Evolutionary conservation across 2,797 vertebrate genomes (phyloP).

Genomic region (Hemitrygon akajei): DNA sequence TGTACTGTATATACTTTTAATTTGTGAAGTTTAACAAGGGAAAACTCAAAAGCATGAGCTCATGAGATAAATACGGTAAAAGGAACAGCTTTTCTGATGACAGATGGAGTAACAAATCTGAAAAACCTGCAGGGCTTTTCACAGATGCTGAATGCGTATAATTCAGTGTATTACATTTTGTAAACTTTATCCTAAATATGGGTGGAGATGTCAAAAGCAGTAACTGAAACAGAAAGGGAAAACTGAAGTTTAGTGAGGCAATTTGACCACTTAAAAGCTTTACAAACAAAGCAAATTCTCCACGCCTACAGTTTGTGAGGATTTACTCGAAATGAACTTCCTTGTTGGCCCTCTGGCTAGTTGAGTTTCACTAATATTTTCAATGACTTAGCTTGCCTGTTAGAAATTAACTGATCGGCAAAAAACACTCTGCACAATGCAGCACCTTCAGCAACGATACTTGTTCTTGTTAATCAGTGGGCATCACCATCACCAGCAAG

Average conservation of each 20-base stretch:
- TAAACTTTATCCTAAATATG: conserved; percentile 45
- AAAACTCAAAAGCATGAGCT: neutral
- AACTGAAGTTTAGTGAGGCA: neutral
- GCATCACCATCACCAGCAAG: too few relatives aligned
- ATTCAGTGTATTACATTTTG: conserved; percentile 46
- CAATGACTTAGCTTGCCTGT: neutral
- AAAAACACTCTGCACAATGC: neutral
- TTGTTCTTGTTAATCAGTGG: neutral
- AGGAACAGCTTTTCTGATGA: neutral
- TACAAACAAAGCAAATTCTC: neutral
- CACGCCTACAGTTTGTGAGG: neutral
- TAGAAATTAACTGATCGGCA: neutral
- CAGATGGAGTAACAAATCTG: neutral
- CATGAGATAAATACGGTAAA: neutral
- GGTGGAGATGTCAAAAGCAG: conserved; percentile 13
- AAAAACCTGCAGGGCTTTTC: conserved; percentile 41
- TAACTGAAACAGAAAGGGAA: neutral
- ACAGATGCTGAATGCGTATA: conserved; percentile 51
- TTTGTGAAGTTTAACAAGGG: neutral
- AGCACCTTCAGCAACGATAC: neutral
- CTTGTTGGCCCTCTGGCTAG: neutral
- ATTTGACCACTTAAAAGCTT: neutral
- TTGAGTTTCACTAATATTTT: neutral
- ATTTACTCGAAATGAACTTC: neutral
- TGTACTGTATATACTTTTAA: neutral